Conservation (phyloP, 2,888 invertebrate genomes). For the Cyaniris semiargus region DNA sequence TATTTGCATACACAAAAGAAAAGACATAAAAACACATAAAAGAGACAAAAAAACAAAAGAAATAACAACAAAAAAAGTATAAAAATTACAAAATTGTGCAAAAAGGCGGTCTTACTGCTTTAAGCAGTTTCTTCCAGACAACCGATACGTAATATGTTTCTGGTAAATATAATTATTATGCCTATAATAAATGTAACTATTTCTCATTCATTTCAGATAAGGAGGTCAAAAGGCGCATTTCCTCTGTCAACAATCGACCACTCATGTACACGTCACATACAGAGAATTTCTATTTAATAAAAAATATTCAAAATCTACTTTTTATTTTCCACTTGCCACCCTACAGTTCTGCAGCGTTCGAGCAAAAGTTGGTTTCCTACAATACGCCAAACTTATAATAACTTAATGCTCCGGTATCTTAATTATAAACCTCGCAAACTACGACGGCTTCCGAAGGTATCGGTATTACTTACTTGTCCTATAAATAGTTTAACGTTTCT, state of each 20-base stretch:
- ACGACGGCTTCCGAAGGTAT: constrained; percentile 12
- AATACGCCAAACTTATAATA: constrained; percentile 73
- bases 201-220: neutral
- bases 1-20: too few relatives aligned
- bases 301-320: neutral
- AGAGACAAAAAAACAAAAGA: too few relatives aligned
- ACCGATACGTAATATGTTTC: too few relatives aligned
- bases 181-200: neutral
- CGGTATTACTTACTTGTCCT: neutral
- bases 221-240: neutral
- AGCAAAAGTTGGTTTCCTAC: constrained; percentile 41
- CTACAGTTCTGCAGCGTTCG: neutral
- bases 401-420: constrained; percentile 64
- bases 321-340: constrained; percentile 9
- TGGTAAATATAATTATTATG: too few relatives aligned
- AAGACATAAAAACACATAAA: too few relatives aligned
- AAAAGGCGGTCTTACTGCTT: too few relatives aligned
- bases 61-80: too few relatives aligned
- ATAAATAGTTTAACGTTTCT: constrained; percentile 1
- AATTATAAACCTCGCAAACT: constrained; percentile 25
- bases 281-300: neutral
- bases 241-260: neutral
- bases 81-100: too few relatives aligned
- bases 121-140: too few relatives aligned
- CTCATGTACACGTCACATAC: neutral